Evolutionary conservation across 2,797 vertebrate species (phyloP).

Genomic region (Smutsia temminckii): DNA sequence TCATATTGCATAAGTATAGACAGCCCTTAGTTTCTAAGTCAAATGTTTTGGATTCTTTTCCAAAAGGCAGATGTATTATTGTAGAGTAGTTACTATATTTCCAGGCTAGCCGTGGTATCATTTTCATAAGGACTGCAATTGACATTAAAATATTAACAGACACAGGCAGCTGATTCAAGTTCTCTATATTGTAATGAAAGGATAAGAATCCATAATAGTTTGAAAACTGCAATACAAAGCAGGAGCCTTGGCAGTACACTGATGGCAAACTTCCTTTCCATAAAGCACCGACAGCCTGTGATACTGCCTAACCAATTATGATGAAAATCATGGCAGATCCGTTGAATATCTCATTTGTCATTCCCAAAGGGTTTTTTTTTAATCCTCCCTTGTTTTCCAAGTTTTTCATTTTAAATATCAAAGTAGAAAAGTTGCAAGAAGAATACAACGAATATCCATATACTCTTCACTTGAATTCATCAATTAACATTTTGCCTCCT

Average conservation of each 20-base stretch:
- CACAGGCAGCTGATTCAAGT: background rate
- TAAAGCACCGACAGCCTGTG: background rate
- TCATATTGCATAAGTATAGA: background rate
- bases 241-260: background rate
- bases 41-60: constrained; percentile 39
- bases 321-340: background rate
- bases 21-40: background rate
- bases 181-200: background rate
- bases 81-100: background rate
- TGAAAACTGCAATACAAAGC: background rate
- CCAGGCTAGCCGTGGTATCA: background rate
- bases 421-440: constrained; percentile 9
- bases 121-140: background rate
- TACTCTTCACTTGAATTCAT: background rate
- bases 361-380: background rate
- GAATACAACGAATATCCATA: background rate
- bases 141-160: background rate
- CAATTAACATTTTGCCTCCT: background rate
- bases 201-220: background rate
- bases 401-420: background rate
- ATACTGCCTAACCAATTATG: background rate
- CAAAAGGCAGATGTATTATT: background rate
- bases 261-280: background rate
- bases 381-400: background rate
- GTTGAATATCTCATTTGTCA: background rate